Evolutionary conservation across 2,113 vertebrate species (phyloP).

Genomic region (Hippoglossus stenolepis): DNA sequence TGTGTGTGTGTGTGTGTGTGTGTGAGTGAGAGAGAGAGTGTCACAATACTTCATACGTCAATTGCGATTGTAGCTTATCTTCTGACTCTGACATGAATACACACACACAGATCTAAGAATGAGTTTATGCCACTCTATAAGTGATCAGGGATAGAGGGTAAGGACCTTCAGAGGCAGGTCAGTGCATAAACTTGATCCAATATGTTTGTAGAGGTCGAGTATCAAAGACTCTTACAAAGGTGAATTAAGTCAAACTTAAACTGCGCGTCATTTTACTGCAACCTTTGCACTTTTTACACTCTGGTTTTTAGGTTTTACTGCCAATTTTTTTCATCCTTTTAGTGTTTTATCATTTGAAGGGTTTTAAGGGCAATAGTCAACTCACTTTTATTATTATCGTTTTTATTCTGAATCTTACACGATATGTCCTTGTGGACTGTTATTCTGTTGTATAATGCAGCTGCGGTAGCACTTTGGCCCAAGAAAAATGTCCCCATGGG

Average conservation of each 20-base stretch:
- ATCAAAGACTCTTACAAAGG: neutral
- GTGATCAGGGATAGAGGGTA: conserved; percentile 15
- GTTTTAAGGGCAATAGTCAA: neutral
- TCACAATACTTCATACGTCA: conserved; percentile 5
- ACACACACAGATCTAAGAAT: conserved; percentile 3
- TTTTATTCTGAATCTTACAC: too few species aligned
- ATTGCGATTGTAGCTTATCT: conserved; percentile 5
- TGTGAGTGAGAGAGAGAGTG: neutral
- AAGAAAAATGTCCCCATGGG: too few species aligned
- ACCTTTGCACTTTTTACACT: too few species aligned
- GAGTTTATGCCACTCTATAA: neutral
- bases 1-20: conserved; percentile 16
- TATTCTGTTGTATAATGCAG: too few species aligned
- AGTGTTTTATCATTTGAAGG: too few species aligned
- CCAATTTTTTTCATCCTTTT: too few species aligned
- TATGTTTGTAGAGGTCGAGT: neutral
- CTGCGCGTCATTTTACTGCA: too few species aligned
- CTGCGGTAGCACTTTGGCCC: too few species aligned
- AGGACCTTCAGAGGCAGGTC: neutral
- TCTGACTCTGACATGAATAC: conserved; percentile 16
- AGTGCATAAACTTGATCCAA: neutral
- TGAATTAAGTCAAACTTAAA: neutral
- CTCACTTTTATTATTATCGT: too few species aligned
- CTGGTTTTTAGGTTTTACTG: too few species aligned
- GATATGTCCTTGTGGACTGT: too few species aligned